Conservation (phyloP, 2,797 vertebrate genomes). For the Morus bassanus region DNA sequence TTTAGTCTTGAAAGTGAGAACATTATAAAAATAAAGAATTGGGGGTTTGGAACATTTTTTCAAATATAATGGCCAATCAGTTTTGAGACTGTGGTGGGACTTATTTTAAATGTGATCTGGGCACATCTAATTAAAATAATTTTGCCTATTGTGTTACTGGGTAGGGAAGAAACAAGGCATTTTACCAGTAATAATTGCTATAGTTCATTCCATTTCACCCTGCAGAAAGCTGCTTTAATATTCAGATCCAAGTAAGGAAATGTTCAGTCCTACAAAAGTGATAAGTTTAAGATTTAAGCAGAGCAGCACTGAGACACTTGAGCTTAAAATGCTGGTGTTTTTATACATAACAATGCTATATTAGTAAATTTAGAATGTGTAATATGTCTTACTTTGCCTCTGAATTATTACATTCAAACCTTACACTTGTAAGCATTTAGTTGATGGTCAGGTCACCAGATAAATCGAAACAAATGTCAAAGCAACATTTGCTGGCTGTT, state of each 20-base stretch:
- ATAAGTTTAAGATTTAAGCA: background rate
- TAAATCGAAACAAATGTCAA: background rate
- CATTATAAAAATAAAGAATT: background rate
- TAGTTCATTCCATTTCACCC: background rate
- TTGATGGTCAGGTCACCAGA: background rate
- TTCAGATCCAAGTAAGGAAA: background rate
- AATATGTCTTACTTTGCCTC: background rate
- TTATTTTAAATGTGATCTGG: background rate
- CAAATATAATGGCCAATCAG: background rate
- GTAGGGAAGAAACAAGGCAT: background rate
- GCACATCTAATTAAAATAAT: background rate
- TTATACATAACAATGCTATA: background rate
- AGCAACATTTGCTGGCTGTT: background rate
- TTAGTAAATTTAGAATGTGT: background rate
- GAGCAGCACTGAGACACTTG: background rate
- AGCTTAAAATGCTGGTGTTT: background rate
- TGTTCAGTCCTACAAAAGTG: background rate
- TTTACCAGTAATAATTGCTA: background rate
- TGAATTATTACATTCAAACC: background rate
- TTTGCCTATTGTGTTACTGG: background rate
- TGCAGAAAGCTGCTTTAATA: background rate
- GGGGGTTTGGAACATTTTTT: background rate
- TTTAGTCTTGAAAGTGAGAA: background rate
- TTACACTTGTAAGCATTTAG: background rate
- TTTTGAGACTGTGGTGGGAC: background rate